Conservation (phyloP, 2,113 vertebrate species). For the Petrocephalus zakoni region DNA sequence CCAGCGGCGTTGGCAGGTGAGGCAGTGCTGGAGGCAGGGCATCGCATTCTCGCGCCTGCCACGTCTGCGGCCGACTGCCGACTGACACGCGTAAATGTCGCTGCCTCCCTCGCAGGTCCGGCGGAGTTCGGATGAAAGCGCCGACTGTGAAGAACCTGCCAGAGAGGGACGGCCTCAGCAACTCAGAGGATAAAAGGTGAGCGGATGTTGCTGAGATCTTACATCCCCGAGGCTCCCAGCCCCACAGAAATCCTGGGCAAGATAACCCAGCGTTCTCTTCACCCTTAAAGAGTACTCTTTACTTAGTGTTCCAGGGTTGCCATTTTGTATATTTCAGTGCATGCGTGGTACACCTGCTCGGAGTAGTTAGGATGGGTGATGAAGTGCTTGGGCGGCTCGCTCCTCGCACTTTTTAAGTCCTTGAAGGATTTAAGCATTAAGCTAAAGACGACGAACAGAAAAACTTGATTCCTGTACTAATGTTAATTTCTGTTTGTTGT, state of each 20-base stretch:
- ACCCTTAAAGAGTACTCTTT: too few species aligned
- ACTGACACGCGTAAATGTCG: neutral
- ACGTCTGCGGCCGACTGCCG: neutral
- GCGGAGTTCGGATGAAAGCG: conserved; percentile 76
- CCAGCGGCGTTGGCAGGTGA: conserved; percentile 35
- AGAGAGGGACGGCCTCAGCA: conserved; percentile 57
- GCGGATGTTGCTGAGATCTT: neutral
- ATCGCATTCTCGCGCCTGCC: neutral
- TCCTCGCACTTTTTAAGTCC: neutral
- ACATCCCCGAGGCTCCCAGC: neutral
- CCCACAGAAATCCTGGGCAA: neutral
- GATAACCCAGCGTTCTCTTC: too few species aligned
- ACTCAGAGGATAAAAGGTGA: conserved; percentile 64
- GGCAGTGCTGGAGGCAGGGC: neutral
- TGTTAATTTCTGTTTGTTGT: neutral
- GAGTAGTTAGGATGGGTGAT: neutral
- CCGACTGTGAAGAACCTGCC: conserved; percentile 72
- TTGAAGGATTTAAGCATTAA: neutral
- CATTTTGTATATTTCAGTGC: neutral
- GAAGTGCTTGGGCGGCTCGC: neutral
- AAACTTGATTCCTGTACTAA: neutral
- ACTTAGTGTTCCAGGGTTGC: neutral
- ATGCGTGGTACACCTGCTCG: neutral
- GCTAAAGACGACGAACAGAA: neutral
- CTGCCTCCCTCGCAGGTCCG: conserved; percentile 47